phyloP scores from a whole-genome alignment of 2,888 invertebrate species.

The Abscondita cerata region DNA sequence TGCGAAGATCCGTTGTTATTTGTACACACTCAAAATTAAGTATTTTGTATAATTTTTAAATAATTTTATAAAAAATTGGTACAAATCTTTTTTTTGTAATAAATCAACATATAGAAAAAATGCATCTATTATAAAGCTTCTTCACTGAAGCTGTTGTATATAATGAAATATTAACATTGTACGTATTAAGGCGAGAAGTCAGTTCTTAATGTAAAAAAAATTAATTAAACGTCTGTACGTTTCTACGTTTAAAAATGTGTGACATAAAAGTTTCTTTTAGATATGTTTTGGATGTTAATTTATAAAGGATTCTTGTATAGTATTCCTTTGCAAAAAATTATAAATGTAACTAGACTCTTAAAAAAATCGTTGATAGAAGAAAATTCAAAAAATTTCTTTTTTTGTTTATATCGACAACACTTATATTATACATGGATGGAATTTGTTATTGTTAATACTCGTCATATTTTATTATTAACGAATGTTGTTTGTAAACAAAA shows the following conservation, averaged over 20 bases:
- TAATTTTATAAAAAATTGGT: background rate
- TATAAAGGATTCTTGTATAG: no score
- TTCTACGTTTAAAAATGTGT: background rate
- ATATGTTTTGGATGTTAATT: no score
- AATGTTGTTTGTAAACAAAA: constrained; percentile 15
- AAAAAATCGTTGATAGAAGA: background rate
- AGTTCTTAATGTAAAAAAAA: background rate
- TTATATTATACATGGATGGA: constrained; percentile 3
- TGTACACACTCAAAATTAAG: constrained; percentile 3
- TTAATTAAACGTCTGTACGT: background rate
- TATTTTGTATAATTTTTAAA: background rate
- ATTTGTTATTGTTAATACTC: constrained; percentile 24
- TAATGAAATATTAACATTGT: background rate
- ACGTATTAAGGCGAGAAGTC: background rate
- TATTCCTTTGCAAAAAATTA: background rate
- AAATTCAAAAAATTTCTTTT: background rate
- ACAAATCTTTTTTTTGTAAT: no score
- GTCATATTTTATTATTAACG: constrained; percentile 11
- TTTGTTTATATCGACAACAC: background rate
- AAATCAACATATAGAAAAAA: no score
- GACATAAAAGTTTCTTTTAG: no score
- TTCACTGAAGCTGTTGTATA: background rate
- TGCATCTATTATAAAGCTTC: no score
- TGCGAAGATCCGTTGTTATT: no score
- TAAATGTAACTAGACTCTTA: background rate